Evolutionary conservation across 2,113 vertebrate genomes (phyloP), one percentile per base, ranked within the genome.

Genomic region (Coregonus clupeaformis): DNA sequence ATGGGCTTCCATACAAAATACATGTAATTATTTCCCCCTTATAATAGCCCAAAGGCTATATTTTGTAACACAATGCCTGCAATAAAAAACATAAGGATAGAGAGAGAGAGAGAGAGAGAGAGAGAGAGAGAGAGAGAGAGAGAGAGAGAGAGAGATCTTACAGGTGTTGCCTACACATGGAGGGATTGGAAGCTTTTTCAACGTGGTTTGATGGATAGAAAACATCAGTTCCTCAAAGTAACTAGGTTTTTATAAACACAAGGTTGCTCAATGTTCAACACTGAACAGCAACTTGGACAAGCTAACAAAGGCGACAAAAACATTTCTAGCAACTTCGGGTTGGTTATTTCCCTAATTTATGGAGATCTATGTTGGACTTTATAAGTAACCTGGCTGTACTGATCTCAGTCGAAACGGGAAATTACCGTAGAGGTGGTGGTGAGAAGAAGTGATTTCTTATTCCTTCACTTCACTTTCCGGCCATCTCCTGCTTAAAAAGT

Each of bases 51-150:
- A 11, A 42, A 9, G 36, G 36, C 36, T 42, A 42, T 42, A 42
- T 42, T 12, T 42, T 42, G 36, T 42, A 42, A 42, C 9, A 42
- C 11, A 42, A 42, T 42, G 36, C 9, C 9, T 42, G 36, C 36
- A 42, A 42, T 42, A 7, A 42, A 42, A 42, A 42, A 42, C 36
- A 11, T 2, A 42, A 71, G 52, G 30, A 12, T 68, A 13, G 78
- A 75, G 78, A 55, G 49, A 69, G 79, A 77, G 64, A 55, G 79
- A 71, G 76, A 68, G 70, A 72, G 67, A 59, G 78, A 69, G 77
- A 64, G 80, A 70, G 80, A 69, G 78, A 74, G 72, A 72, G 78
- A 77, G 69, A 62, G 74, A 45, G 79, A 71, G 81, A 69, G 71
- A 73, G 80, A 68, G 76, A 62, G 77, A 74, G 63, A 70, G 32